Base-by-base conservation (phyloP, 2,113 vertebrate species). In the Siniperca chuatsi region DNA sequence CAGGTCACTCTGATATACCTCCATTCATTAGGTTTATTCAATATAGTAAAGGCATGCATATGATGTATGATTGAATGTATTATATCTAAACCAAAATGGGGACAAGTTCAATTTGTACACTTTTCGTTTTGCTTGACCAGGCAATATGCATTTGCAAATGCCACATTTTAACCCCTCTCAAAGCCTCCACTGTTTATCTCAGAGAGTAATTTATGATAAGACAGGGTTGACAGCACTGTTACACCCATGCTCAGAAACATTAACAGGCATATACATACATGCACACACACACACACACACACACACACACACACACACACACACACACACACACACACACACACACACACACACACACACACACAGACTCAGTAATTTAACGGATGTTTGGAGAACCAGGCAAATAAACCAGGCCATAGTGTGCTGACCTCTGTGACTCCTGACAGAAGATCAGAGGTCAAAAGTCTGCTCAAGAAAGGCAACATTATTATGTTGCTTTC, bases 301-400 rank as follows among this genome's bases (percentile, higher is more conserved):
- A 54, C 64, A 61, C 72, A 40, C 40, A 42, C 67, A 58, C 58
- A 11, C n/a, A 44, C 42, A 25, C 55, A 55, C 50, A 65, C 66
- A 52, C 37, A 37, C 40, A 66, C 76, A 83, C 54, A 40, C 25
- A 60, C 58, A 11, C 23, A 54, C 64, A 61, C 72, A 40, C 40
- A 42, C 67, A 58, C 58, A 11, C n/a, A 44, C 42, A 25, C 55
- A 55, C 50, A 65, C 66, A 52, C 37, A 37, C 40, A 66, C 76
- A 83, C 54, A 40, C 25, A 60, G 50, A 60, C 33, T 6, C n/a
- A 9, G 67, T 78, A 69, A 85, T 87, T 75, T 75, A 66, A 35
- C 25, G 88, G 85, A 93, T 89, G 90, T 90, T 92, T 91, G 81
- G 87, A 92, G 68, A 89, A 79, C 35, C 10, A 68, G 64, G 23